Percentiles rank a stretch among this genome's conserved stretches.
These are phyloP conservation scores for Drosophila meridiana DNA, from an alignment of 2,888 invertebrate species.

Conservation along the genomic window DNA sequence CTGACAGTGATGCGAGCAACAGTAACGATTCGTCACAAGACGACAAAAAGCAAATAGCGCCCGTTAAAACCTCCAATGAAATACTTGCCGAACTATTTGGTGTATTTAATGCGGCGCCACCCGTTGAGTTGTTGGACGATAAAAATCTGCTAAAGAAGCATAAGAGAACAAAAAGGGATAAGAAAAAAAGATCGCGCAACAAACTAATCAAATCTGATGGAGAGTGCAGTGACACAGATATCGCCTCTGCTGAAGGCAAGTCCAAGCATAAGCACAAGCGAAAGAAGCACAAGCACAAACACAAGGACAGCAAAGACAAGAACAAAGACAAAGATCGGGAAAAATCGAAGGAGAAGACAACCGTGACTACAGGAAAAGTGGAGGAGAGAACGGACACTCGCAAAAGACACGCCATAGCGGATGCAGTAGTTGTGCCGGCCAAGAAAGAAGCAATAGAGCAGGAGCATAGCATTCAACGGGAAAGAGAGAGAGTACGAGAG, in stretches of 20 bases:
- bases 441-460: slow-evolving; percentile 28
- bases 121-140: slow-evolving; percentile 86
- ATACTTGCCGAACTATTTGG: slow-evolving; percentile 93
- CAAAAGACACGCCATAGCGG: slow-evolving; percentile 22
- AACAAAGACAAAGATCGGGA: slow-evolving; percentile 67
- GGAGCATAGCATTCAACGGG: slow-evolving; percentile 22
- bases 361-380: slow-evolving; percentile 20
- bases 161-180: slow-evolving; percentile 84
- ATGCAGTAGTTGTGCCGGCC: slow-evolving; percentile 7
- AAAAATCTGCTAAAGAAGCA: slow-evolving; percentile 82
- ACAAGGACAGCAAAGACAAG: slow-evolving; percentile 61
- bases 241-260: slow-evolving; percentile 42
- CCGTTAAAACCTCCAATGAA: slow-evolving; percentile 86
- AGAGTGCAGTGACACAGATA: slow-evolving; percentile 63
- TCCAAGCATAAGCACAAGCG: slow-evolving; percentile 80
- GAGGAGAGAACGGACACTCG: slow-evolving; percentile 40
- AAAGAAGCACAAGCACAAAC: slow-evolving; percentile 70
- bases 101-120: slow-evolving; percentile 89
- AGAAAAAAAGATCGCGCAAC: slow-evolving; percentile 76
- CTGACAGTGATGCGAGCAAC: slow-evolving; percentile 43
- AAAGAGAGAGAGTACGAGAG: slow-evolving; percentile 24
- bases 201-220: slow-evolving; percentile 54
- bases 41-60: slow-evolving; percentile 82
- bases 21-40: slow-evolving; percentile 52
- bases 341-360: slow-evolving; percentile 51